Evolutionary conservation across 2,797 vertebrate species (phyloP).

Genomic region (Strix occidentalis): DNA sequence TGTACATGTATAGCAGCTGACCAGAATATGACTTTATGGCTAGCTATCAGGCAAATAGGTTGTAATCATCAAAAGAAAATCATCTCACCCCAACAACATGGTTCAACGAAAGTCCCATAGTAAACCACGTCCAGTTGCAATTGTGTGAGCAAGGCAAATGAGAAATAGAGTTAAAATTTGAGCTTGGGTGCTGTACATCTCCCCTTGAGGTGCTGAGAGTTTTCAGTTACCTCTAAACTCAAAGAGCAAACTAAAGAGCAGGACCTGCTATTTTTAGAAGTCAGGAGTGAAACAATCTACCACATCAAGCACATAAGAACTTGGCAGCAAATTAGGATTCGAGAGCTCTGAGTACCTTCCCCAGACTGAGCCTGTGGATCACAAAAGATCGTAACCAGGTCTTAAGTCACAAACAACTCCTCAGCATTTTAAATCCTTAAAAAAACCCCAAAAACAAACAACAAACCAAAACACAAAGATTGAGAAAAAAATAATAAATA

Average conservation of each 20-base stretch:
- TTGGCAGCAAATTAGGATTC: conserved; percentile 16
- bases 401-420: neutral
- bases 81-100: neutral
- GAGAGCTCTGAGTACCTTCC: neutral
- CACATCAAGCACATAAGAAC: conserved; percentile 7
- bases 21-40: neutral
- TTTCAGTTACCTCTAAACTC: conserved; percentile 9
- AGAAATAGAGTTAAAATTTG: neutral
- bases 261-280: conserved; percentile 32
- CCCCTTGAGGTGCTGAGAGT: neutral
- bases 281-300: conserved; percentile 1
- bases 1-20: neutral
- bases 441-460: neutral
- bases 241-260: neutral
- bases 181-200: neutral
- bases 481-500: neutral
- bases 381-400: neutral
- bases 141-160: neutral
- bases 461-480: neutral
- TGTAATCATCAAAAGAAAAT: neutral
- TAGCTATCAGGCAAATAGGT: neutral
- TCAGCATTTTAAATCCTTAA: neutral
- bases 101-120: neutral
- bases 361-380: neutral
- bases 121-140: neutral